A percentile compares a stretch with the other conserved stretches of the same genome.
These are phyloP conservation scores for Sicus ferrugineus DNA, from an alignment of 2,888 invertebrate genomes.

Conservation along the genomic window DNA sequence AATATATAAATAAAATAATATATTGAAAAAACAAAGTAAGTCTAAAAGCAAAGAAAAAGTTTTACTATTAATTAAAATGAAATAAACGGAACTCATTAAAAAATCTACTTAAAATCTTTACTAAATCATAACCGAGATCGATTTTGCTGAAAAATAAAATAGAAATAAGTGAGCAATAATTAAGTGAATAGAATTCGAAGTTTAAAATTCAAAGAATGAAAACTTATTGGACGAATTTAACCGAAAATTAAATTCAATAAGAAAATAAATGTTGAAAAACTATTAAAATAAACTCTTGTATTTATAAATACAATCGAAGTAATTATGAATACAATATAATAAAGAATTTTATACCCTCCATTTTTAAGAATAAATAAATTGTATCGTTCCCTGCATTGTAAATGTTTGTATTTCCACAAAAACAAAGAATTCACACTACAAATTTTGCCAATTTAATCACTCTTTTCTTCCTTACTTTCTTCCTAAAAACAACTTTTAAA, in stretches of 20 bases:
- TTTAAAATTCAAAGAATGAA: too few species aligned
- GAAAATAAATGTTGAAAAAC: not conserved
- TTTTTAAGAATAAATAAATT: too few species aligned
- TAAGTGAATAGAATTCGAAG: not conserved
- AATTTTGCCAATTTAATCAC: not conserved
- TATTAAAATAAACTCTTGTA: not conserved
- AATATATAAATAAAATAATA: not conserved
- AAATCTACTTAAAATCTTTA: not conserved
- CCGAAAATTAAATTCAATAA: too few species aligned
- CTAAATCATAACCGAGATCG: too few species aligned
- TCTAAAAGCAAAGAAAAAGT: not conserved
- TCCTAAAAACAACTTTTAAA: not conserved
- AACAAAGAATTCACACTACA: not conserved
- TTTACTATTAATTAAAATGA: too few species aligned
- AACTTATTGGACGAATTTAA: too few species aligned
- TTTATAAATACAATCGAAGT: too few species aligned
- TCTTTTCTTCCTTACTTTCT: not conserved
- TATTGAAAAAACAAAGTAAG: not conserved
- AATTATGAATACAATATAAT: conserved; percentile 1
- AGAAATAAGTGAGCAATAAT: too few species aligned
- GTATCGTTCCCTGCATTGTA: too few species aligned
- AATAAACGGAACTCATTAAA: not conserved
- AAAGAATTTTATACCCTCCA: not conserved
- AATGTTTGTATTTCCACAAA: not conserved
- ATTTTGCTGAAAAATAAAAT: too few species aligned